A percentile compares a stretch with the other conserved stretches of the same genome.
phyloP scores from a whole-genome alignment of 2,113 vertebrate genomes.

The Thymallus thymallus region DNA sequence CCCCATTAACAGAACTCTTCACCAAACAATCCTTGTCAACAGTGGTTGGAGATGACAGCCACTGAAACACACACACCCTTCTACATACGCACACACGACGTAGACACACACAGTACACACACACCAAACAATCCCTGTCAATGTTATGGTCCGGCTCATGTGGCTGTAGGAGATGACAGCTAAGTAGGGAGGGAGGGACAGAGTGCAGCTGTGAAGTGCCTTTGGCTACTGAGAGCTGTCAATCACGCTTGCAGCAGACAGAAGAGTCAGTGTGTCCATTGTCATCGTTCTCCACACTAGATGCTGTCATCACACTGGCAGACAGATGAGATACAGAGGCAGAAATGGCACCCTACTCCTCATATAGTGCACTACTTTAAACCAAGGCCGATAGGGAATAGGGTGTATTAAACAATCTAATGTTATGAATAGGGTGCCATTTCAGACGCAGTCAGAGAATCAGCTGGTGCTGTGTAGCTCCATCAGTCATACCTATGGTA shows the following conservation, averaged over 20 bases:
- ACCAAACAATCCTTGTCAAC: conserved; percentile 17
- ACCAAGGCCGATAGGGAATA: no score
- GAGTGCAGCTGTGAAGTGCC: conserved; percentile 30
- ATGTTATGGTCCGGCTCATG: conserved; percentile 12
- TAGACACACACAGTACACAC: no score
- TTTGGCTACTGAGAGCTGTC: conserved; percentile 11
- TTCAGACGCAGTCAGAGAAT: background rate
- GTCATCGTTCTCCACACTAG: background rate
- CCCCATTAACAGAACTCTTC: conserved; percentile 6
- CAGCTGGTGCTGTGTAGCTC: background rate
- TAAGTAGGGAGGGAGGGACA: background rate
- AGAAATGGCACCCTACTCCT: background rate
- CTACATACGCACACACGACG: background rate
- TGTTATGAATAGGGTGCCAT: no score
- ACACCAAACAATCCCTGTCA: conserved; percentile 11
- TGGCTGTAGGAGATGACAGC: conserved; percentile 17
- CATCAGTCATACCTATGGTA: background rate
- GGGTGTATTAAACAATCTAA: no score
- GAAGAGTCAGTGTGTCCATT: no score
- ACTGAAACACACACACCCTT: background rate
- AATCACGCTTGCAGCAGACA: conserved; percentile 10
- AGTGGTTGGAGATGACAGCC: conserved; percentile 19
- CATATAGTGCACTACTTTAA: no score
- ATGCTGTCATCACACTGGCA: conserved; percentile 1
- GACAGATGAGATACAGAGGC: background rate